phyloP scores from a whole-genome alignment of 2,888 invertebrate genomes.

The Microctonus brassicae region DNA sequence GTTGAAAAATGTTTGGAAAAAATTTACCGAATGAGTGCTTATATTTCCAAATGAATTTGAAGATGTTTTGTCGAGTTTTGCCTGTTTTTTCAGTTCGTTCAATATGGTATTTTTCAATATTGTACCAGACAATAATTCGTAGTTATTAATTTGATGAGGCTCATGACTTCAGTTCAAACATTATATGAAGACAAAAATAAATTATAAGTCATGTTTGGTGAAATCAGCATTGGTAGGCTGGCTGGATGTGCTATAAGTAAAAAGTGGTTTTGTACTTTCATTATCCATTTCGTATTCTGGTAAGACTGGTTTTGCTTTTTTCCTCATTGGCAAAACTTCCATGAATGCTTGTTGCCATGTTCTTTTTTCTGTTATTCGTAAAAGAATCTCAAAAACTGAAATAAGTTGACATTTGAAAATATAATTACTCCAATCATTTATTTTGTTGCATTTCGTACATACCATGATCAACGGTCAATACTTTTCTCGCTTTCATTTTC shows the following conservation, averaged over 20 bases:
- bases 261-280: slow-evolving; percentile 21
- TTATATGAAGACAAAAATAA: no score
- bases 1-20: no score
- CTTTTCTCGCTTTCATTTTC: slow-evolving; percentile 92
- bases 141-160: no score
- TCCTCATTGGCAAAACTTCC: slow-evolving; percentile 82
- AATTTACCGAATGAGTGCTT: no score
- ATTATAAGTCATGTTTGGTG: no score
- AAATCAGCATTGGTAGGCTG: no score
- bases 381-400: slow-evolving; percentile 87
- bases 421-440: not conserved
- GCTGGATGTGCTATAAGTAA: not conserved
- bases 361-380: slow-evolving; percentile 81
- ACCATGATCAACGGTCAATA: slow-evolving; percentile 97
- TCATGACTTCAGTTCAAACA: no score
- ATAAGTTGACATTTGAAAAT: slow-evolving; percentile 49
- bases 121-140: no score
- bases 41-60: no score
- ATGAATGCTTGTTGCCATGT: slow-evolving; percentile 86
- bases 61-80: no score
- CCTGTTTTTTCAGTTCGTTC: no score
- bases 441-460: slow-evolving; percentile 48
- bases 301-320: slow-evolving; percentile 75
- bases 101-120: no score
- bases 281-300: slow-evolving; percentile 28